Base-by-base conservation (phyloP, 2,888 invertebrate species). In the Bellardia bayeri region DNA sequence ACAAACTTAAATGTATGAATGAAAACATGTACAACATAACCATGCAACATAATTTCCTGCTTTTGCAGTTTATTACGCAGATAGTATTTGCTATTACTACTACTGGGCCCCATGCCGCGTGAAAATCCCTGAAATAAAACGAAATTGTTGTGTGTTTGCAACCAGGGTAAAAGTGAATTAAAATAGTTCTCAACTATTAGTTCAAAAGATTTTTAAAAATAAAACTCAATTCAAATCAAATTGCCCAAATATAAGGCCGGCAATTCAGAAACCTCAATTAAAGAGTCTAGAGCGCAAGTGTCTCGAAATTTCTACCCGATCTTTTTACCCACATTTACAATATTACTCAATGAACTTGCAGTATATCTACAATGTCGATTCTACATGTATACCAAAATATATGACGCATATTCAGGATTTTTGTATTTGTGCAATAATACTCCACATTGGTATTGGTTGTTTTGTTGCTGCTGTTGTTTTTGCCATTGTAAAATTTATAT, bases 401-500 rank as follows among this genome's bases (percentile, higher is more conserved):
- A 40, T 54, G 51, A 51, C 64, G 37, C 40, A 81, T 42, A 30
- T 42, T 33, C 23, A n/a, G 51, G 37, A 40, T 11, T 33, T 33
- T 2, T 51, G 51, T 72, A 56, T 16, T 66, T 42, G 42, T 61
- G 13, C 11, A 33, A 14, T n/a, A 23, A 5, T 49, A n/a, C 37
- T 75, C 16, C n/a, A 63, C 23, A 66, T 66, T 16, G 54, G 6
- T 64, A 16, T 64, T 71, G 69, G 54, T 14, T n/a, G n/a, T 58
- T 72, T 61, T 78, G 23, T 86, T 64, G 14, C 69, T 68, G 33
- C 3, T 78, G 72, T 68, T 66, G 45, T 54, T 71, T 75, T 86
- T 63, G 64, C 40, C 75, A 80, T 83, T 84, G 76, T 61, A 81
- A 81, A 87, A 84, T 84, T 82, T 81, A 81, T 82, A 84, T 82